A percentile compares a stretch with the other conserved stretches of the same genome.
phyloP scores from a whole-genome alignment of 2,113 vertebrate species.

The Stercorarius parasiticus region DNA sequence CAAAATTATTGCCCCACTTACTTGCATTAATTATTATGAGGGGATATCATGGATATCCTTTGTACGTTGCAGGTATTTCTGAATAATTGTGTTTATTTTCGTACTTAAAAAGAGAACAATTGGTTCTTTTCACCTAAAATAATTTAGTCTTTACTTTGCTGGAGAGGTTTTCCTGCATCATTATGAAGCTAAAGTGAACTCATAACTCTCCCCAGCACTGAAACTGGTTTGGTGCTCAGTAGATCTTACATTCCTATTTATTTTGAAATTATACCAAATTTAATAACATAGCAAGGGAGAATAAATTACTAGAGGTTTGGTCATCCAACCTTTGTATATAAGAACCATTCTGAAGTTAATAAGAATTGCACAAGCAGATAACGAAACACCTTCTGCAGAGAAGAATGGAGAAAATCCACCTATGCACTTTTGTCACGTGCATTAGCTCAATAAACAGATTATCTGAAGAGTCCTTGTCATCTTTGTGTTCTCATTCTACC shows the following conservation, averaged over 20 bases:
- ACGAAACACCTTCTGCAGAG: not conserved
- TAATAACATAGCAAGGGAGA: not conserved
- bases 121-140: not conserved
- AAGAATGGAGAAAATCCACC: not conserved
- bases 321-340: not conserved
- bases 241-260: not conserved
- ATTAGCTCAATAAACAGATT: not conserved
- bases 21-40: not conserved
- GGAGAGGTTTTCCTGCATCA: not conserved
- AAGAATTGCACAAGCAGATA: not conserved
- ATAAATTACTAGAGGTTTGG: not conserved
- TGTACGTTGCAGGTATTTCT: not conserved
- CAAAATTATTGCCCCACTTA: not conserved
- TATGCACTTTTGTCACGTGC: rapidly evolving
- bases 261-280: not conserved
- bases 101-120: not conserved
- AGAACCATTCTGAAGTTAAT: not conserved
- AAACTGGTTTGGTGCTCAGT: not conserved
- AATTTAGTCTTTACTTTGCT: not conserved
- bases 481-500: not conserved
- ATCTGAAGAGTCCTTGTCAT: not conserved
- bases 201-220: not conserved
- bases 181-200: not conserved
- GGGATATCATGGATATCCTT: not conserved
- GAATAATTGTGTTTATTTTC: not conserved